These are phyloP conservation scores for Cherax destructor DNA, from an alignment of 1,140 invertebrate genomes.

Conservation along the genomic window DNA sequence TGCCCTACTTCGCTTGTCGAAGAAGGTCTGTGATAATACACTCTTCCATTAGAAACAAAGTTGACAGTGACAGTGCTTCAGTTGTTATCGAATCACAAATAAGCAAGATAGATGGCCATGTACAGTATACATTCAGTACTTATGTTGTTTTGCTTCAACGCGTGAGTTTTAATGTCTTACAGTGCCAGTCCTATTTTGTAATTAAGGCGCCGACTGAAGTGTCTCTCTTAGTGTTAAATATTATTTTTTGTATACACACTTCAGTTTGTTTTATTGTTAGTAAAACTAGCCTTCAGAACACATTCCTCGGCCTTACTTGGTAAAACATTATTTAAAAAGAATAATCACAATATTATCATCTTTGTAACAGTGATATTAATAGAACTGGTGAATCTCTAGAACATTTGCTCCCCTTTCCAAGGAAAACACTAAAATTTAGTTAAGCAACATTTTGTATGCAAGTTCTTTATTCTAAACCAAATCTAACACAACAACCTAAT, in stretches of 20 bases:
- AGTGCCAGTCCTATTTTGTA: neutral
- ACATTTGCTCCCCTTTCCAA: neutral
- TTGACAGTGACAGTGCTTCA: neutral
- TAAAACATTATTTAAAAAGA: neutral
- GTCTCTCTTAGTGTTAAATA: neutral
- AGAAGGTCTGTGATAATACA: slow-evolving; percentile 21
- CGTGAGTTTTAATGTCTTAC: neutral
- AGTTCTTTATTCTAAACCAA: too few relatives aligned
- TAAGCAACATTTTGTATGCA: too few relatives aligned
- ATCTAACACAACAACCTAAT: too few relatives aligned
- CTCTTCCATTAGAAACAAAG: slow-evolving; percentile 51
- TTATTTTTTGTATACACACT: neutral
- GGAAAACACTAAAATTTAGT: neutral
- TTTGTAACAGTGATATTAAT: neutral
- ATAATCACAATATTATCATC: neutral
- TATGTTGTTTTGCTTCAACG: neutral
- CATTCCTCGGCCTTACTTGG: neutral
- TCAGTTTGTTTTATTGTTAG: too few relatives aligned
- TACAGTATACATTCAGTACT: neutral
- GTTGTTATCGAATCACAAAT: neutral
- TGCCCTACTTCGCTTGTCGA: neutral
- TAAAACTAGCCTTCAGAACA: neutral
- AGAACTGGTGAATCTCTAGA: neutral
- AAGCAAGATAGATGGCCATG: neutral
- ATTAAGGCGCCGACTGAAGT: neutral